phyloP scores from a whole-genome alignment of 2,797 vertebrate genomes.

The Enteromius argenteus region DNA sequence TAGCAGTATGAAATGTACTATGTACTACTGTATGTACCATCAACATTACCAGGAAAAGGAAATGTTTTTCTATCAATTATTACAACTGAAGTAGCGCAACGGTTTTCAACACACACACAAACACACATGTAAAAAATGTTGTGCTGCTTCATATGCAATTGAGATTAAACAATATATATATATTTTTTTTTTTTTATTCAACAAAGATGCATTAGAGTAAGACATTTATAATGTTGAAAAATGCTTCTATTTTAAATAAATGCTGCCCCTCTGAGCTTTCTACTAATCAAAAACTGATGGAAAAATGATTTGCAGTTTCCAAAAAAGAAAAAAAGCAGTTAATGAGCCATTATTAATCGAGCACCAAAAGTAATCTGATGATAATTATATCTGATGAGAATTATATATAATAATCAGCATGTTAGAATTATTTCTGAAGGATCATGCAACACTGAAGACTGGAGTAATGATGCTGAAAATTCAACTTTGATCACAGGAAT shows the following conservation, averaged over 20 bases:
- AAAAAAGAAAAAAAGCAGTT: not conserved
- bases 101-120: too few species aligned
- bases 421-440: not conserved
- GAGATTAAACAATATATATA: not conserved
- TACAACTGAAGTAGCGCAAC: too few species aligned
- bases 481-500: not conserved
- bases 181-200: not conserved
- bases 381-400: not conserved
- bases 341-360: not conserved
- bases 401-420: not conserved
- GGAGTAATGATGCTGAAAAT: not conserved
- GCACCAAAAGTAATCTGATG: not conserved
- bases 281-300: not conserved
- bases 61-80: too few species aligned
- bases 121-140: too few species aligned
- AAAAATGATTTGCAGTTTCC: not conserved
- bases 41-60: too few species aligned
- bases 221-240: too few species aligned
- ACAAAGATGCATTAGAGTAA: not conserved
- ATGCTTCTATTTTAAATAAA: not conserved
- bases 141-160: not conserved
- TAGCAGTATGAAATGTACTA: not conserved
- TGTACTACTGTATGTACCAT: too few species aligned
- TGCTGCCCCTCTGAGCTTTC: not conserved
- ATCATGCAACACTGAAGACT: not conserved